Percentiles rank a stretch among this genome's conserved stretches.
Evolutionary conservation across 2,113 vertebrate genomes (phyloP).

Genomic region (Aramus guarauna): DNA sequence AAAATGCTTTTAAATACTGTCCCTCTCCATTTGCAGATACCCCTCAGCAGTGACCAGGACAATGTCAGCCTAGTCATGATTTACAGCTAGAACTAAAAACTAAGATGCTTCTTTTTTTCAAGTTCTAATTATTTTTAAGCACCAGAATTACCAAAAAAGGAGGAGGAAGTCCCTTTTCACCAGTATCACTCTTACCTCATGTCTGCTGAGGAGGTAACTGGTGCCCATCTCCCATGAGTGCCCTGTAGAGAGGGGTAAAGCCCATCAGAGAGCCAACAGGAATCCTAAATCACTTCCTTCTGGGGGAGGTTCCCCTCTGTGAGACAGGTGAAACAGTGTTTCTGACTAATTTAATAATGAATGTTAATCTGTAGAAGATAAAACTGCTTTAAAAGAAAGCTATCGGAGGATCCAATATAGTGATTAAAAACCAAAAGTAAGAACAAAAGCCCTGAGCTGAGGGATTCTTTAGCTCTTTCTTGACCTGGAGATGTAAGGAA

Average conservation of each 20-base stretch:
- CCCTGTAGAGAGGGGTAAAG: neutral
- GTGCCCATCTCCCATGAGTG: neutral
- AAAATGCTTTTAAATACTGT: neutral
- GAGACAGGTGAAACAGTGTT: neutral
- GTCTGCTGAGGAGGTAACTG: neutral
- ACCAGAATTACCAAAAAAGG: neutral
- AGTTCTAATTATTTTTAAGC: neutral
- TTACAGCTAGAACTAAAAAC: neutral
- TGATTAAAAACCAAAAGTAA: neutral
- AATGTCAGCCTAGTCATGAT: neutral
- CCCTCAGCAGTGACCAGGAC: neutral
- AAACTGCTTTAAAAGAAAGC: neutral
- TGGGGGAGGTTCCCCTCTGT: neutral
- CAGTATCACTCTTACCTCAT: neutral
- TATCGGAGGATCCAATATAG: neutral
- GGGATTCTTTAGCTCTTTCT: neutral
- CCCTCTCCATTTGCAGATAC: neutral
- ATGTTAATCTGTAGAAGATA: neutral
- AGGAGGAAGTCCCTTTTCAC: neutral
- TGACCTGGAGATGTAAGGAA: neutral
- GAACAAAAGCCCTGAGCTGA: neutral
- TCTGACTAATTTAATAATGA: neutral
- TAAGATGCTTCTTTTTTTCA: neutral
- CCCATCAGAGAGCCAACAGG: neutral
- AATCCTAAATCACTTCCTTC: neutral